Percentiles rank a stretch among this genome's conserved stretches.
phyloP scores from a whole-genome alignment of 2,888 invertebrate genomes.

The Aphodius sticticus region DNA sequence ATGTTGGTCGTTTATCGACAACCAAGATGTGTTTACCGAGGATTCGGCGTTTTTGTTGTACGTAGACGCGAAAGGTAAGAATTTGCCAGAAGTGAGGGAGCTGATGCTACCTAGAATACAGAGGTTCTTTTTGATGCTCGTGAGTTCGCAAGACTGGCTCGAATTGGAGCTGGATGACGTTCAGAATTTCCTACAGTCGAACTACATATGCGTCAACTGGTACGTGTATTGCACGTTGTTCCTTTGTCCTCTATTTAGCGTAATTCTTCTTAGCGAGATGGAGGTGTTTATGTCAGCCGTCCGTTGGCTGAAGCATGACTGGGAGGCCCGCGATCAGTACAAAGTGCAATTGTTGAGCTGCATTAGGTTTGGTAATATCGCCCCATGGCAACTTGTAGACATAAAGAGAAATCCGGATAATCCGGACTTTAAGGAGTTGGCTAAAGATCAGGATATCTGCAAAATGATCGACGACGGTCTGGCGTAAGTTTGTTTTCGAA shows the following conservation, averaged over 20 bases:
- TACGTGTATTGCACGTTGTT: slow-evolving; percentile 52
- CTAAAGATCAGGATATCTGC: slow-evolving; percentile 72
- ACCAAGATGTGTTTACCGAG: slow-evolving; percentile 74
- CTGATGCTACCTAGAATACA: slow-evolving; percentile 78
- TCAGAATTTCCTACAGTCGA: slow-evolving; percentile 72
- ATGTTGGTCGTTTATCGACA: slow-evolving; percentile 79
- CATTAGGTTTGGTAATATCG: slow-evolving; percentile 80
- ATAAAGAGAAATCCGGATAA: slow-evolving; percentile 78
- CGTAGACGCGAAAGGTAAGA: slow-evolving; percentile 62
- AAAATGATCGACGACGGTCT: slow-evolving; percentile 83
- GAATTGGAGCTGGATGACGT: slow-evolving; percentile 72
- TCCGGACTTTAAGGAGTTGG: slow-evolving; percentile 74
- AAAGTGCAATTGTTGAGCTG: slow-evolving; percentile 72
- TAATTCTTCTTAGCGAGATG: slow-evolving; percentile 65
- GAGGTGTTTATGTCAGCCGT: slow-evolving; percentile 83
- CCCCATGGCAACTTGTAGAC: slow-evolving; percentile 82
- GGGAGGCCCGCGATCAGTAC: slow-evolving; percentile 67
- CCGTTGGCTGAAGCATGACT: slow-evolving; percentile 79
- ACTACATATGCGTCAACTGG: slow-evolving; percentile 78
- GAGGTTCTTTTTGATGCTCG: slow-evolving; percentile 78
- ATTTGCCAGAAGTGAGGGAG: slow-evolving; percentile 70
- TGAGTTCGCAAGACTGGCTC: slow-evolving; percentile 78
- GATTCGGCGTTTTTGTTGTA: slow-evolving; percentile 77
- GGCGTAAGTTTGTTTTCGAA: slow-evolving; percentile 65
- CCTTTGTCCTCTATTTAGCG: too few species aligned